phyloP scores from a whole-genome alignment of 2,113 vertebrate species.

The Stictonetta naevosa region DNA sequence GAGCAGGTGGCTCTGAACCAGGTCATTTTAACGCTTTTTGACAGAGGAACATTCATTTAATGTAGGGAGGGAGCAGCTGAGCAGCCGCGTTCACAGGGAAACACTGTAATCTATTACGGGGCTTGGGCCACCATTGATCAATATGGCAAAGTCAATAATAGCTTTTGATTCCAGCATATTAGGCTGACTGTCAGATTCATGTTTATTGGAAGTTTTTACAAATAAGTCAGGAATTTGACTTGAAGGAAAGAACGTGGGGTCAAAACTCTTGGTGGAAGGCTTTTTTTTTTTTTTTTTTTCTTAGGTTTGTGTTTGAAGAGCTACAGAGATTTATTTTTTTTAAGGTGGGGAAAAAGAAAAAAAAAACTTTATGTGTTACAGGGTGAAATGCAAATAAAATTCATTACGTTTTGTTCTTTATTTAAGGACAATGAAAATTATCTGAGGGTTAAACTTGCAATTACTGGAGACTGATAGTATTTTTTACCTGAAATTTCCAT shows the following conservation, averaged over 20 bases:
- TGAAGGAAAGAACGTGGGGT: neutral
- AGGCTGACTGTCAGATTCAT: constrained; percentile 60
- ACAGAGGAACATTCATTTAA: constrained; percentile 27
- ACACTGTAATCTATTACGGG: neutral
- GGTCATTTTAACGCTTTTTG: constrained; percentile 33
- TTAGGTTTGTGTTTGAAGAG: neutral
- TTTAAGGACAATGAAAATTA: neutral
- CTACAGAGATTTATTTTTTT: neutral
- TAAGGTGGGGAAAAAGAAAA: neutral
- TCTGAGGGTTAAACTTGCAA: neutral
- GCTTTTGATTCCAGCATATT: constrained; percentile 70
- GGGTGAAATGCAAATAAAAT: neutral
- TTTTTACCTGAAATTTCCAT: neutral
- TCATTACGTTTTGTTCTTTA: neutral
- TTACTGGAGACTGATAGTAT: neutral
- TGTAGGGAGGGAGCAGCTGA: neutral
- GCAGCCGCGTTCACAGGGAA: neutral
- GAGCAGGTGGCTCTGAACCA: neutral
- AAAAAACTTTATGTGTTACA: neutral
- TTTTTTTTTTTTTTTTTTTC: neutral
- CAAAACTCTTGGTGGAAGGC: neutral
- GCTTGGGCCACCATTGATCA: constrained; percentile 57
- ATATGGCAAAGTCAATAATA: constrained; percentile 71
- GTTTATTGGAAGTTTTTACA: constrained; percentile 68
- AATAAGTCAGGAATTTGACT: constrained; percentile 43